These are phyloP conservation scores for Drosophila helvetica DNA, from an alignment of 2,888 invertebrate species.

Conservation along the genomic window DNA sequence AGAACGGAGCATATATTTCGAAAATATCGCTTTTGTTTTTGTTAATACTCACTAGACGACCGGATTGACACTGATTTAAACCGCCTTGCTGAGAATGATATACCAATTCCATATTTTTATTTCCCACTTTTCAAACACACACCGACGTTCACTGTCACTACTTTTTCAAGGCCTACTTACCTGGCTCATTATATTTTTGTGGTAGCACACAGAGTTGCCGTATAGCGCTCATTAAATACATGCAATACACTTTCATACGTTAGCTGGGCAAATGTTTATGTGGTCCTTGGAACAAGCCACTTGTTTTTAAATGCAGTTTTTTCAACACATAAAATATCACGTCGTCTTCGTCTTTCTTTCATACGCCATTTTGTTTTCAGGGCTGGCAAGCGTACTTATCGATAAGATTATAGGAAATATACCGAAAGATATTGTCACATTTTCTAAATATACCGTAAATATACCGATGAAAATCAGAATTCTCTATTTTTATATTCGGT, in stretches of 20 bases:
- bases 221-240: constrained; percentile 82
- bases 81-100: constrained; percentile 67
- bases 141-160: constrained; percentile 71
- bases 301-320: constrained; percentile 74
- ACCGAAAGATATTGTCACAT: too few relatives aligned
- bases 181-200: constrained; percentile 84
- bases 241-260: constrained; percentile 70
- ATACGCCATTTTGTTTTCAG: constrained; percentile 80
- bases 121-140: constrained; percentile 57
- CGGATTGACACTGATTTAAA: constrained; percentile 66
- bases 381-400: constrained; percentile 1
- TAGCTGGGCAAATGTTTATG: constrained; percentile 59
- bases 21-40: constrained; percentile 49
- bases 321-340: constrained; percentile 73
- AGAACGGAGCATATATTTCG: constrained; percentile 51
- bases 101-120: constrained; percentile 67
- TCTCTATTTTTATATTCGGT: too few relatives aligned
- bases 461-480: too few relatives aligned
- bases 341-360: constrained; percentile 63
- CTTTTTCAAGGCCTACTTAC: constrained; percentile 80
- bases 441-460: too few relatives aligned
- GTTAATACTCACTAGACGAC: constrained; percentile 68
- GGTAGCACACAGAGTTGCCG: constrained; percentile 79
- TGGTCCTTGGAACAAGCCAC: constrained; percentile 49
- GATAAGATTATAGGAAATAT: too few relatives aligned